Base-by-base conservation (phyloP, 53 echinoderm and acorn worm species). In the Echinarachnius parma region DNA sequence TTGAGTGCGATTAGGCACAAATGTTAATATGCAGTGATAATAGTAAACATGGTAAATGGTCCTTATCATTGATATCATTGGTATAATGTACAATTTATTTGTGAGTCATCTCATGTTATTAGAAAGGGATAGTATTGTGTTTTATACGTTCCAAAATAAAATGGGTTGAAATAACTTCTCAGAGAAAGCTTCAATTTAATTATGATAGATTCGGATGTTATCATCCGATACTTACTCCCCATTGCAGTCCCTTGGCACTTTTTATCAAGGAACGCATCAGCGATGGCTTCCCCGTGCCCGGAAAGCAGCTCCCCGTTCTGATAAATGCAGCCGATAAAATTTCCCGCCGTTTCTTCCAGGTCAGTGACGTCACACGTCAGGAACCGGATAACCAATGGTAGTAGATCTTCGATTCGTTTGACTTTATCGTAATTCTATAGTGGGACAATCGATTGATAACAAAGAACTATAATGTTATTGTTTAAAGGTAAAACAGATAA, bases 281-380 rank as follows among this genome's bases (percentile, higher is more conserved):
- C 60, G 23, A 95, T 77, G 14, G 81, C 84, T 20, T 95, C 95
- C n/a, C 86, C 89, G 36, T 78, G 87, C 1, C 90, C 84, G 3
- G 78, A 72, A 9, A 95, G 61, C 1, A 84, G 75, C 14, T 95
- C 95, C 2, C 65, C 68, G 9, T 87, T 75, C 28, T 81, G 72
- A 37, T 87, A 78, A 31, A 95, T 55, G 18, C 55, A 47, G 4
- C 82, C 48, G 21, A 95, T 56, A 22, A 78, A 59, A 39, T 46
- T 22, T 3, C 77, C 82, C 3, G 87, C 82, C 1, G 48, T 37
- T 9, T 34, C 62, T 19, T 45, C 62, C 28, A 95, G 52, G 0
- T 48, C 42, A 14, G 68, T 66, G 21, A 84, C 79, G 30, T 87
- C 95, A 53, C 82, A 54, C 3, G 76, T 75, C 54, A 95, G 75